These are phyloP conservation scores for Onthophagus taurus DNA, from an alignment of 1,140 invertebrate genomes.

Conservation along the genomic window DNA sequence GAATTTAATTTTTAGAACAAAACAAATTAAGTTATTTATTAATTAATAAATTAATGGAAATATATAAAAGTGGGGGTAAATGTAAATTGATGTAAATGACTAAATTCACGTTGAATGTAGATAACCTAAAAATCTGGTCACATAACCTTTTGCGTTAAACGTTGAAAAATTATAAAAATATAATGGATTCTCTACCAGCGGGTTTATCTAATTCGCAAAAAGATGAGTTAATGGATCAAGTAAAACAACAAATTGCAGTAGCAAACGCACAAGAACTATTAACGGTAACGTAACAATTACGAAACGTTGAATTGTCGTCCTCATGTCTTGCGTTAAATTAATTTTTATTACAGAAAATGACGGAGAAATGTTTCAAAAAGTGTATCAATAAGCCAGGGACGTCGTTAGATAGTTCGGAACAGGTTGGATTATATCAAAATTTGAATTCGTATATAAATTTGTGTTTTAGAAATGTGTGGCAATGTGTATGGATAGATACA, in stretches of 20 bases:
- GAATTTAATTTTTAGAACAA: too few species aligned
- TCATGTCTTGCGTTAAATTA: conserved; percentile 14
- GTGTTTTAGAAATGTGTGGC: conserved; percentile 82
- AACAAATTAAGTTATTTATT: too few species aligned
- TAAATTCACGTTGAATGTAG: too few species aligned
- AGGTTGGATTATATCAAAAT: conserved; percentile 47
- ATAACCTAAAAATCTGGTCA: too few species aligned
- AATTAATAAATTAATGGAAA: too few species aligned
- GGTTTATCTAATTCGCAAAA: conserved; percentile 58
- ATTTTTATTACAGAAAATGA: conserved; percentile 73
- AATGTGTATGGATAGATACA: conserved; percentile 97
- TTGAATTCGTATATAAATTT: conserved; percentile 13
- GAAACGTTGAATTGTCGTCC: not conserved
- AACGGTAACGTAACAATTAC: conserved; percentile 44
- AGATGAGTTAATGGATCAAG: conserved; percentile 88
- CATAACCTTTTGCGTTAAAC: too few species aligned
- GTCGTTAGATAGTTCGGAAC: conserved; percentile 82
- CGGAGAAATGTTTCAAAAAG: conserved; percentile 94
- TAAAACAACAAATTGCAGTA: conserved; percentile 92
- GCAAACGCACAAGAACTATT: conserved; percentile 91
- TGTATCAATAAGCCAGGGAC: conserved; percentile 88
- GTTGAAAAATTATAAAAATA: not conserved
- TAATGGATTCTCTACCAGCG: conserved; percentile 25
- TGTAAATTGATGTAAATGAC: too few species aligned
- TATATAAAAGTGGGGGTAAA: too few species aligned